phyloP scores from a whole-genome alignment of 2,113 vertebrate species.

The Cheirogaleus medius region DNA sequence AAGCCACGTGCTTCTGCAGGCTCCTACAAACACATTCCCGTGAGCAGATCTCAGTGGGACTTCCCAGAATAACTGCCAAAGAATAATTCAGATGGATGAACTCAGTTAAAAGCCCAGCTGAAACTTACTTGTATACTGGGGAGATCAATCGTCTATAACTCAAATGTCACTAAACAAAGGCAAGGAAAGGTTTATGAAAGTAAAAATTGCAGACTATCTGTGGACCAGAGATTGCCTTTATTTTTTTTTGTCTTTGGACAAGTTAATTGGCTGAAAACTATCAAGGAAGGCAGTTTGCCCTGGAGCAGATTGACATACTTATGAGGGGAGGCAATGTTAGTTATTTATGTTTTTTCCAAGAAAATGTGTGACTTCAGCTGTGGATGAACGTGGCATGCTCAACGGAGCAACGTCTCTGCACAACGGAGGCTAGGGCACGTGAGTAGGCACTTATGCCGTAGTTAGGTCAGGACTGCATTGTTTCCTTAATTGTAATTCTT shows the following conservation, averaged over 20 bases:
- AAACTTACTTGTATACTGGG: neutral
- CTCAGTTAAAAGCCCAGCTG: neutral
- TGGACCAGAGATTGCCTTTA: neutral
- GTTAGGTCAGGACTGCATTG: neutral
- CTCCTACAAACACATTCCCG: neutral
- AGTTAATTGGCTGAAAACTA: neutral
- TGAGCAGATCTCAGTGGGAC: neutral
- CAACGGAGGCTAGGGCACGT: neutral
- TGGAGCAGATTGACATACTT: neutral
- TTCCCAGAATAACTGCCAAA: neutral
- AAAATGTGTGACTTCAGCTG: neutral
- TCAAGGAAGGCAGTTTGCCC: neutral
- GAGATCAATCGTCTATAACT: neutral
- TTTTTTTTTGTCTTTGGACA: neutral
- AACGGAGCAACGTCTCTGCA: too few species aligned
- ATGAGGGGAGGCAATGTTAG: neutral
- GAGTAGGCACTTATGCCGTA: fast-evolving
- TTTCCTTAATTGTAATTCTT: neutral
- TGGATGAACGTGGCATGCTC: neutral
- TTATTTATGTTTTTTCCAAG: neutral
- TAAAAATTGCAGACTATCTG: neutral
- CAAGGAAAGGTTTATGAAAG: neutral
- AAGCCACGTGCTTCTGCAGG: neutral
- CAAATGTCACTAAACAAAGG: neutral
- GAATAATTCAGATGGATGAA: neutral